Base-by-base conservation (phyloP, 2,113 vertebrate species). In the Ageneiosus marmoratus region DNA sequence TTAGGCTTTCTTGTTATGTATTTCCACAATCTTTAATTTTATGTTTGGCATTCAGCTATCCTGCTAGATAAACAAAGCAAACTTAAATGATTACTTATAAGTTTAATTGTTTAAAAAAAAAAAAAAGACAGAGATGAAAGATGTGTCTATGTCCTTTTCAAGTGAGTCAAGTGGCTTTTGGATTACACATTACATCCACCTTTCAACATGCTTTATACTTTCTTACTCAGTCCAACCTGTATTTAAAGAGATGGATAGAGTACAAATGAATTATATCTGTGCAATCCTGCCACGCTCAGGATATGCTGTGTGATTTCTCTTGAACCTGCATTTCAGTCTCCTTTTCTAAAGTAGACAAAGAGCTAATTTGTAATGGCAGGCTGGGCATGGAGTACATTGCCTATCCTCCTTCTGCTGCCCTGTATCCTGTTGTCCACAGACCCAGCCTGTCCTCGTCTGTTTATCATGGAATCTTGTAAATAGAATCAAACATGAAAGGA, bases 401-500 rank as follows among this genome's bases (percentile, higher is more conserved):
- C 46, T 81, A 69, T 87, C 84, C 58, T 85, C 72, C 74, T 77
- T 83, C 67, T 83, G 51, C 70, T 78, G 41, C 83, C 81, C 41
- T 60, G 62, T 85, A 81, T 85, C 86, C 65, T 63, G 53, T 37
- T 76, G 86, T 76, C 82, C 80, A 86, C 84, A 75, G 87, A 77
- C 83, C 77, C 80, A 81, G 80, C 84, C 89, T 91, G 85, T 91
- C 91, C 91, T 91, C 81, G 88, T 94, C 94, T 94, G 93, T 93
- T 95, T 94, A 94, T 94, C 94, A 92, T 94, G 92, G 90, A 92
- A 93, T 94, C 93, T 93, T 92, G 90, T 93, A 91, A 93, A 92
- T 91, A 91, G 92, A 93, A 94, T 94, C 91, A 94, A 93, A 95
- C 93, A 95, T 95, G 93, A 95, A 95, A 95, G 94, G 88, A 94